phyloP scores from a whole-genome alignment of 2,888 invertebrate species.

The Deroplatys truncata region DNA sequence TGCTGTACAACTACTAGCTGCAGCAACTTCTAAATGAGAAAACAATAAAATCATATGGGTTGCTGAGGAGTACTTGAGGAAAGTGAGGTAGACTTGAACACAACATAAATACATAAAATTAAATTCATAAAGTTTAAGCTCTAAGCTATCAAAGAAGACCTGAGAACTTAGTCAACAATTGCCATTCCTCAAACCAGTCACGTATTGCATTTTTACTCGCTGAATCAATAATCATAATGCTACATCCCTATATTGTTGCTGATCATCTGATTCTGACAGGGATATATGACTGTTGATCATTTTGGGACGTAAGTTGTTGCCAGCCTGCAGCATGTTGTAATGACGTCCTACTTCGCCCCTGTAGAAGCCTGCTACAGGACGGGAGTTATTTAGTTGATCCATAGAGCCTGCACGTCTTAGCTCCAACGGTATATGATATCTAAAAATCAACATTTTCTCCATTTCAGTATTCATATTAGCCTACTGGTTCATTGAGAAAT shows the following conservation, averaged over 20 bases:
- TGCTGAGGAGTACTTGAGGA: too few species aligned
- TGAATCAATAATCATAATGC: background rate
- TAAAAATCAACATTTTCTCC: background rate
- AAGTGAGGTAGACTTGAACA: too few species aligned
- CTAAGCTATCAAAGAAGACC: too few species aligned
- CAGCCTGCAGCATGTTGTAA: background rate
- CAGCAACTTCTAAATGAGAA: too few species aligned
- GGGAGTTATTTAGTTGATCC: constrained; percentile 3
- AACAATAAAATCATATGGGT: too few species aligned
- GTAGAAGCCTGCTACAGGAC: background rate
- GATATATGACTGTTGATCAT: constrained; percentile 1
- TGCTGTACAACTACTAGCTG: too few species aligned
- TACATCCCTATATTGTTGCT: constrained; percentile 6
- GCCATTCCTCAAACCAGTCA: background rate
- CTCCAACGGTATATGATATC: background rate
- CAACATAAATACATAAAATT: too few species aligned
- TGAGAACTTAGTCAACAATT: background rate
- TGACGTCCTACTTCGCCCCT: background rate
- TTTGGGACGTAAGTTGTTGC: background rate
- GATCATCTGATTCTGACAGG: constrained; percentile 11
- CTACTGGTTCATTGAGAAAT: too few species aligned
- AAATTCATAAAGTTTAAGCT: too few species aligned
- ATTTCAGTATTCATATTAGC: too few species aligned
- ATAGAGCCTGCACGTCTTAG: constrained; percentile 7
- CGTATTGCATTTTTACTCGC: background rate